phyloP scores from a whole-genome alignment of 2,113 vertebrate genomes.

The Leucosticte australis region DNA sequence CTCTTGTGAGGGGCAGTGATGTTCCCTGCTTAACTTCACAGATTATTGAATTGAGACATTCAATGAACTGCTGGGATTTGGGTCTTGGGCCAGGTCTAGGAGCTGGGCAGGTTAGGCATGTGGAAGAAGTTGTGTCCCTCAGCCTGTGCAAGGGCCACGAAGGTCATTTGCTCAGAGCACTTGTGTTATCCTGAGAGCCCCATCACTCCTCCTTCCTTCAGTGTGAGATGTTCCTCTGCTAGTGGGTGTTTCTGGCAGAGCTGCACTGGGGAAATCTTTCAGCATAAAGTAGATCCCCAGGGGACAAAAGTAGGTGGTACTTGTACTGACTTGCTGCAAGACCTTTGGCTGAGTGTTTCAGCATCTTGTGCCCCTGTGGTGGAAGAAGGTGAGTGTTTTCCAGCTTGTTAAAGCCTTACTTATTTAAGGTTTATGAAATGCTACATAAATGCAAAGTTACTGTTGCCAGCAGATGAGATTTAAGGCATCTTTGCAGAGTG shows the following conservation, averaged over 20 bases:
- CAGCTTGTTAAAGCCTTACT: not conserved
- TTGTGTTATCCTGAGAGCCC: not conserved
- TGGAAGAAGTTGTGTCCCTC: not conserved
- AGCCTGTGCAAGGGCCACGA: not conserved
- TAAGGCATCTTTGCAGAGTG: not conserved
- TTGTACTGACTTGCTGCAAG: not conserved
- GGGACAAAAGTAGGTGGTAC: not conserved
- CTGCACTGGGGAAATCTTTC: not conserved
- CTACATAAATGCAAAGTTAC: not conserved
- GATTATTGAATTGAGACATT: not conserved
- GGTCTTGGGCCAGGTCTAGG: not conserved
- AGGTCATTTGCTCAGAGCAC: not conserved
- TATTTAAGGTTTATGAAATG: not conserved
- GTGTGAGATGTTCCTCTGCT: not conserved
- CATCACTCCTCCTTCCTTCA: not conserved
- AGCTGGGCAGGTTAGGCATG: not conserved
- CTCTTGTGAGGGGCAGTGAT: not conserved
- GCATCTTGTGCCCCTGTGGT: not conserved
- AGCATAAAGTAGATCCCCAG: not conserved
- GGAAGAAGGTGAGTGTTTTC: not conserved
- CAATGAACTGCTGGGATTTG: not conserved
- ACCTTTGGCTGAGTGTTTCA: not conserved
- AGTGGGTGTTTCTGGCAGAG: not conserved
- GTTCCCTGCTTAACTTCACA: not conserved
- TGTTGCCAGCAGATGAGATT: not conserved